Percentiles rank a stretch among this genome's conserved stretches.
Evolutionary conservation across 92 coral and sea anemone species (phyloP).

Genomic region (Phenganax subtilis): DNA sequence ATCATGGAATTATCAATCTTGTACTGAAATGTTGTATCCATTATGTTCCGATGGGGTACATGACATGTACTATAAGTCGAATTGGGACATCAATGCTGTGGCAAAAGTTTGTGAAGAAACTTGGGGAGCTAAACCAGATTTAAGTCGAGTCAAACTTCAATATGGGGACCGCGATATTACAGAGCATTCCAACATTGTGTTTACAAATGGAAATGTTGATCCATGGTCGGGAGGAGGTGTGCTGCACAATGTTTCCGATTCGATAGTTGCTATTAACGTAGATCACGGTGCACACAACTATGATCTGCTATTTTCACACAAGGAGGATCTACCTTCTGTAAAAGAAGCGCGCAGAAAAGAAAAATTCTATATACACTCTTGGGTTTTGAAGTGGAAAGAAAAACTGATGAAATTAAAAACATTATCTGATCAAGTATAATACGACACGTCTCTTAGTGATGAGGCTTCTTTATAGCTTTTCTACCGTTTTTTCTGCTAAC

Average conservation of each 20-base stretch:
- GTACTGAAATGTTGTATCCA: constrained; percentile 37
- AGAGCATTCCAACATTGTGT: constrained; percentile 32
- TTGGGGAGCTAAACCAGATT: constrained; percentile 23
- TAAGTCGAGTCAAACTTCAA: constrained; percentile 25
- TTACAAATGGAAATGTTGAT: constrained; percentile 29
- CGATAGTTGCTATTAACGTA: constrained; percentile 27
- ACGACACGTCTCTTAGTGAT: background rate
- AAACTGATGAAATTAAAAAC: constrained; percentile 1
- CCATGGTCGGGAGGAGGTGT: constrained; percentile 41
- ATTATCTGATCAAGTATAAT: background rate
- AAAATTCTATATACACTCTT: constrained; percentile 9
- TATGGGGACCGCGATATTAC: constrained; percentile 38
- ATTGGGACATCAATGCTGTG: constrained; percentile 30
- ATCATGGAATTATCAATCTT: constrained; percentile 38
- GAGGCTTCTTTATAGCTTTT: too few species aligned
- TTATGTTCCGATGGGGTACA: constrained; percentile 30
- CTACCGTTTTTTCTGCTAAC: too few species aligned
- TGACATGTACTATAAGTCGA: constrained; percentile 33
- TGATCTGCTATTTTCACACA: constrained; percentile 22
- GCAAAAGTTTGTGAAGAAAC: constrained; percentile 19
- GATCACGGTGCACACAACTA: constrained; percentile 28
- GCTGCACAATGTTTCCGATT: constrained; percentile 16
- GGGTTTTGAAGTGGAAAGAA: constrained; percentile 33
- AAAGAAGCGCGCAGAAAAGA: constrained; percentile 22
- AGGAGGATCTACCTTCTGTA: constrained; percentile 26